Conservation (phyloP, 2,797 vertebrate genomes). For the Epinephelus malabaricus region DNA sequence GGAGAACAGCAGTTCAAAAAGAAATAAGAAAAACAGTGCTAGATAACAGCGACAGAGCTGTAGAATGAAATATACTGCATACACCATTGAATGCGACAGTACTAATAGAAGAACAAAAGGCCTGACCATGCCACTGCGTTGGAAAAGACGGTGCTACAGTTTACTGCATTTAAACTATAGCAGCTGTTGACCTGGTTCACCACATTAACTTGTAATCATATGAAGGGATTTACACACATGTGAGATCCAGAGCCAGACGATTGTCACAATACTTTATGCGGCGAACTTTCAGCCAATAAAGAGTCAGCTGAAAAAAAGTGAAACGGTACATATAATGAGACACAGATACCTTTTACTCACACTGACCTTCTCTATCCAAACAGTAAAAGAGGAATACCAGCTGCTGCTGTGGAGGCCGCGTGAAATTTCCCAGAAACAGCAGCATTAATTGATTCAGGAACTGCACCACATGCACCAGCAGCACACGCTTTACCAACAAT, state of each 20-base stretch:
- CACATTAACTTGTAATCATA: background rate
- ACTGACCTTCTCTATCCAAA: constrained; percentile 30
- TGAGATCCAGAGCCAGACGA: background rate
- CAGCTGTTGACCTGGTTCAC: constrained; percentile 6
- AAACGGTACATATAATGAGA: constrained; percentile 5
- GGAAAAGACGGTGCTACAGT: constrained; percentile 2
- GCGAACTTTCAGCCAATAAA: constrained; percentile 10
- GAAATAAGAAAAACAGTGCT: too few relatives aligned
- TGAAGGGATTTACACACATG: constrained; percentile 6
- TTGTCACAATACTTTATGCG: background rate
- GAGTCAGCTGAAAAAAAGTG: background rate
- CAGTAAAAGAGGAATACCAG: constrained; percentile 29
- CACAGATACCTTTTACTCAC: constrained; percentile 15
- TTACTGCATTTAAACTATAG: background rate
- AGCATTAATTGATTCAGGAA: constrained; percentile 29
- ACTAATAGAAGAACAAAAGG: background rate
- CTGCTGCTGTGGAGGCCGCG: constrained; percentile 34
- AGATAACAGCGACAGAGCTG: too few relatives aligned
- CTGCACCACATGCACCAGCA: constrained; percentile 7
- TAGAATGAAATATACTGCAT: too few relatives aligned
- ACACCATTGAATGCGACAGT: too few relatives aligned
- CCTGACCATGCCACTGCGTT: background rate
- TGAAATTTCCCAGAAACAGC: constrained; percentile 26
- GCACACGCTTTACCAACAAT: background rate
- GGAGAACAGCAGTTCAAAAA: too few relatives aligned